phyloP scores from a whole-genome alignment of 64 coral and sea anemone species.

The Anthopleura sola region DNA sequence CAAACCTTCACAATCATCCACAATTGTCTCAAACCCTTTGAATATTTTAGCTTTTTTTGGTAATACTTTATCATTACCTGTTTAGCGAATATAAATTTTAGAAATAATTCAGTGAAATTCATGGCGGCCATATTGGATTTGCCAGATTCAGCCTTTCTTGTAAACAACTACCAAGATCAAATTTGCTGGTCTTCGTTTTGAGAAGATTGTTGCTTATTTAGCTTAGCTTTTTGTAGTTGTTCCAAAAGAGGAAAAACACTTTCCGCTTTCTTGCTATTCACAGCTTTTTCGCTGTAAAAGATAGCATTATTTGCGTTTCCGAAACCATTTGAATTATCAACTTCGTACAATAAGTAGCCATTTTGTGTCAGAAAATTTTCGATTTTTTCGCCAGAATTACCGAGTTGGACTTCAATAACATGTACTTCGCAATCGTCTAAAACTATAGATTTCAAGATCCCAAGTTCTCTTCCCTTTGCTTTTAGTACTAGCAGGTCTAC shows the following conservation, averaged over 20 bases:
- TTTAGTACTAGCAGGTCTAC: slow-evolving; percentile 4
- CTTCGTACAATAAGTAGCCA: background rate
- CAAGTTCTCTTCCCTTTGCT: background rate
- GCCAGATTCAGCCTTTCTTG: too few species aligned
- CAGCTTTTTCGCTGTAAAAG: background rate
- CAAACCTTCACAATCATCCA: too few species aligned
- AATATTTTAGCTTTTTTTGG: too few species aligned
- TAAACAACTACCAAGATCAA: too few species aligned
- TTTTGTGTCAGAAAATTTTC: background rate
- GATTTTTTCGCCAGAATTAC: background rate
- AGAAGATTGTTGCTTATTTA: background rate
- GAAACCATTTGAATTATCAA: background rate
- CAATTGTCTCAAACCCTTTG: too few species aligned
- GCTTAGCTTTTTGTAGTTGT: background rate
- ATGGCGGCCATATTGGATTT: too few species aligned
- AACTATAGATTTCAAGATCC: slow-evolving; percentile 3
- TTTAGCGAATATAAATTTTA: too few species aligned
- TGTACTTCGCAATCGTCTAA: slow-evolving; percentile 6
- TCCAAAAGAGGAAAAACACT: background rate
- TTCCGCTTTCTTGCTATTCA: background rate
- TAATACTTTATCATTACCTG: too few species aligned
- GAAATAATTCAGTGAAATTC: too few species aligned
- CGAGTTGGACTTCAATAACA: background rate
- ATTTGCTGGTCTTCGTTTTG: background rate
- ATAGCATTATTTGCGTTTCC: background rate